Evolutionary conservation across 2,797 vertebrate species (phyloP), one percentile per base, ranked within the genome.

Genomic region (Chaetophractus vellerosus): DNA sequence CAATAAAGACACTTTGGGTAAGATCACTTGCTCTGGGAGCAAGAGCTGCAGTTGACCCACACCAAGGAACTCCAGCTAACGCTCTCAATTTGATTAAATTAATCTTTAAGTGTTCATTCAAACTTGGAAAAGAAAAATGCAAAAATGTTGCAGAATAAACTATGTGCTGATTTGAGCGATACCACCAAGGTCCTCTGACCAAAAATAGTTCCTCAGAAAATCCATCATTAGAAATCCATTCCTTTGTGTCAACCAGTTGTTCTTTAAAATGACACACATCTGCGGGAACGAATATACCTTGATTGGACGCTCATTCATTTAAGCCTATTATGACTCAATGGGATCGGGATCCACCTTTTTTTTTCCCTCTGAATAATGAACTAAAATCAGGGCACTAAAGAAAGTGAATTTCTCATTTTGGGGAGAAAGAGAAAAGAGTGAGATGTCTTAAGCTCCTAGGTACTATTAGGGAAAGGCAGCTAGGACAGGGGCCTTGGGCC

Each of bases 281-380:
- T 72, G 18, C 16, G 61, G 79, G 93, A 81, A 81, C 15, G 45
- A 24, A 26, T 12, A 11, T 9, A 33, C 38, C 59, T 52, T 64
- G 28, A 19, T 0, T 41, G 41, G 18, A 23, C 18, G 33, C 45
- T 16, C 11, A 6, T 26, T 36, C 55, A 26, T n/a, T 72, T 36
- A 19, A 71, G 23, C 48, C 45, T 89, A 24, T 33, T 38, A 55
- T 63, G 85, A 82, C 33, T 66, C 45, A 66, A 15, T 26, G 31
- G 41, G 72, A 55, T 50, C 28, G 26, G 36, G 72, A 48, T 50
- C n/a, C 63, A 31, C 8, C 21, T 50, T 69, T 80, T 90, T 81
- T n/a, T 80, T 90, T 81, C 28, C 31, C 83, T 38, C n/a, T n/a
- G n/a, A 94, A 83, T 38, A 72, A 31, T n/a, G 26, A 90, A 57